Base-by-base conservation (phyloP, 2,113 vertebrate genomes). In the Australoheros scitulus region DNA sequence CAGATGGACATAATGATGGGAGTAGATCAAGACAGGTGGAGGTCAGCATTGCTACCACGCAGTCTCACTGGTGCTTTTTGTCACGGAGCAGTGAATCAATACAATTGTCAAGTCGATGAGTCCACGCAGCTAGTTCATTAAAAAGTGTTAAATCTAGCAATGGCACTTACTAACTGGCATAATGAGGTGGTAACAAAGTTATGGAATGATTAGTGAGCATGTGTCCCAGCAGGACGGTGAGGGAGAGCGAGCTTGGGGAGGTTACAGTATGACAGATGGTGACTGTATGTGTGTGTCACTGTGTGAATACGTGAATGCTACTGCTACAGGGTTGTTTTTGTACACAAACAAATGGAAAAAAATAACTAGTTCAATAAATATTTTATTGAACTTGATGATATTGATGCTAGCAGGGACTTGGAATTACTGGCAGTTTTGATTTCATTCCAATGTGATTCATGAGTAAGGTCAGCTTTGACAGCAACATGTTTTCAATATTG, bases 171-270 rank as follows among this genome's bases (percentile, higher is more conserved):
- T 91, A 86, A 86, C 79, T 52, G 75, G 80, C 74, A 72, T 92
- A 92, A 94, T 88, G 86, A 94, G 91, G 85, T 82, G 93, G 82
- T 92, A 94, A 94, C 91, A 82, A 92, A 93, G 90, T 95, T 91
- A 91, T 87, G 85, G 89, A 93, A 89, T 93, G 92, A 91, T 93
- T 91, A 93, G 91, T 82, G 87, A 92, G 89, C 91, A 80, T 93
- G 93, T 91, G 90, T 93, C 91, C 85, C 77, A 9, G 91, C 86
- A 89, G 91, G 88, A 64, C 17, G 17, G 81, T 3, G 68, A 90
- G 85, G 79, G 77, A 92, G 85, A 85, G 86, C 26, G 26, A 91
- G 85, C 87, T 82, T 26, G 17, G 91, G 86, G 92, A 91, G 90
- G 87, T 83, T 92, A 74, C 60, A 77, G 83, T 60, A 15, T 84